These are phyloP conservation scores for Acromyrmex heyeri DNA, from an alignment of 1,140 invertebrate genomes.

Conservation along the genomic window DNA sequence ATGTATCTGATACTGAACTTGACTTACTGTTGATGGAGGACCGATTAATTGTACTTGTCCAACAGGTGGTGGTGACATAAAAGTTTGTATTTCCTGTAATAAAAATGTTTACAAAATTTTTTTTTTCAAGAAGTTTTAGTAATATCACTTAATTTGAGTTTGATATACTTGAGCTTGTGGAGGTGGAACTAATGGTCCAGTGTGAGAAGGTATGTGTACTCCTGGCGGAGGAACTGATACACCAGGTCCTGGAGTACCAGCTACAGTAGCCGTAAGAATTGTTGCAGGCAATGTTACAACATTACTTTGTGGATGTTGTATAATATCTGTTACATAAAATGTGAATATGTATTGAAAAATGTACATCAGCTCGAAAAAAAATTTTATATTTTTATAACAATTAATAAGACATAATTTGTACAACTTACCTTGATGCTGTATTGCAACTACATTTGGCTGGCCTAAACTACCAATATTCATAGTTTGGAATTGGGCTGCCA, in stretches of 20 bases:
- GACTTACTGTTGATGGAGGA: slow-evolving; percentile 84
- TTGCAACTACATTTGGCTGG: slow-evolving; percentile 85
- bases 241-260: slow-evolving; percentile 80
- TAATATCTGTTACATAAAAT: slow-evolving; percentile 80
- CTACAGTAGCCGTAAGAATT: slow-evolving; percentile 85
- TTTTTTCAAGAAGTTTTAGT: not conserved
- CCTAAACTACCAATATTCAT: slow-evolving; percentile 86
- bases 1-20: slow-evolving; percentile 86
- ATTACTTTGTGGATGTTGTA: slow-evolving; percentile 85
- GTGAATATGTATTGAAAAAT: slow-evolving; percentile 24
- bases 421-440: slow-evolving; percentile 85
- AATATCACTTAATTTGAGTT: not conserved
- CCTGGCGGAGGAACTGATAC: slow-evolving; percentile 82
- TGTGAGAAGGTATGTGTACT: slow-evolving; percentile 83
- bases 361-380: not conserved
- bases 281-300: slow-evolving; percentile 84
- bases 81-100: slow-evolving; percentile 83
- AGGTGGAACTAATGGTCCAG: slow-evolving; percentile 82
- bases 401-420: slow-evolving; percentile 47
- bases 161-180: slow-evolving; percentile 82
- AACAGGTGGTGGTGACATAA: slow-evolving; percentile 82
- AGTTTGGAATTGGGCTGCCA: slow-evolving; percentile 85
- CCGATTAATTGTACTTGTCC: slow-evolving; percentile 84
- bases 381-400: slow-evolving; percentile 27
- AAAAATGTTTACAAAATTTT: slow-evolving; percentile 36